phyloP scores from a whole-genome alignment of 2,797 vertebrate species.

The Argentina silus region DNA sequence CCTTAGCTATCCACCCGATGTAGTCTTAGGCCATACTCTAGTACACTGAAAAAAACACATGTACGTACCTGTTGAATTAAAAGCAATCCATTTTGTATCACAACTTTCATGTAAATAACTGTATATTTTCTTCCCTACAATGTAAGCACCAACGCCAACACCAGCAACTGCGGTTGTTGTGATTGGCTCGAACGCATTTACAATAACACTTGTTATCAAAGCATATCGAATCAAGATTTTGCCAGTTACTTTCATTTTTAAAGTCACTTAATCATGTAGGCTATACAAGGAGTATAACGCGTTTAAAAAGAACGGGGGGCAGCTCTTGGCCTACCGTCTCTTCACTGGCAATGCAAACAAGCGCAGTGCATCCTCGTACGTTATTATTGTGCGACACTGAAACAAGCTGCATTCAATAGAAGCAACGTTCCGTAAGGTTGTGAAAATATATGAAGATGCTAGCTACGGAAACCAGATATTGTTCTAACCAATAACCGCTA shows the following conservation, averaged over 20 bases:
- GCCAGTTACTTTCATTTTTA: neutral
- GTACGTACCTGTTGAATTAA: slow-evolving; percentile 16
- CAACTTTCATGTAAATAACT: slow-evolving; percentile 17
- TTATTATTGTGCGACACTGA: neutral
- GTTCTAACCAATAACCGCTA: no score
- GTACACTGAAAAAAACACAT: no score
- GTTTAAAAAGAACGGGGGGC: neutral
- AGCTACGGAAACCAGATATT: neutral
- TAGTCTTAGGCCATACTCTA: neutral
- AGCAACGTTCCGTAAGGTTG: neutral
- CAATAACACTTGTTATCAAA: slow-evolving; percentile 5
- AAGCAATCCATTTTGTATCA: slow-evolving; percentile 11
- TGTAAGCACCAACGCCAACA: neutral
- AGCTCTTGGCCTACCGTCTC: neutral
- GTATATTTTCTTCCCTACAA: neutral
- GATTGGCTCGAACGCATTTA: slow-evolving; percentile 15
- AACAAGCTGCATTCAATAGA: neutral
- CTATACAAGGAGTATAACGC: neutral
- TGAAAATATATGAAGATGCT: neutral
- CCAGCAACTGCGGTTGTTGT: slow-evolving; percentile 3
- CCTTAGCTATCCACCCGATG: no score
- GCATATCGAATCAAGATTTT: neutral
- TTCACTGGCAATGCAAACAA: neutral
- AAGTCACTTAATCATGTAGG: neutral
- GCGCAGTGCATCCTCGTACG: neutral